Conservation (phyloP, 2,888 invertebrate genomes). For the Catocala sponsa region DNA sequence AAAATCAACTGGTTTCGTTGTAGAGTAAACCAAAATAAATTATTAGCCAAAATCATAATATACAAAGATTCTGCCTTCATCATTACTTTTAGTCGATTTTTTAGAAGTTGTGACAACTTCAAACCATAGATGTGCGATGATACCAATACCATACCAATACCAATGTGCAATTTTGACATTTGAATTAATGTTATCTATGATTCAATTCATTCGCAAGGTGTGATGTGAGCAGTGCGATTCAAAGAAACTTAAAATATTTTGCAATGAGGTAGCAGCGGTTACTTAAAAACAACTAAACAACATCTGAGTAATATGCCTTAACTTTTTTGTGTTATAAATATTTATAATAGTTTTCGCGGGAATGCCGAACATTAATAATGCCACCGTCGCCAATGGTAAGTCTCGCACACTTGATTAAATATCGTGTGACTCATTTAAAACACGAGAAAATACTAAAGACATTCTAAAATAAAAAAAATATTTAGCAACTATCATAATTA, state of each 20-base stretch:
- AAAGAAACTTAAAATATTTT: conserved; percentile 60
- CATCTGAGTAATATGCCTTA: conserved; percentile 83
- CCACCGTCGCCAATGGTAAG: conserved; percentile 82
- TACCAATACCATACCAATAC: conserved; percentile 33
- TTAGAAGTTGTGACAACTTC: background rate
- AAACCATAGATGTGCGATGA: too few species aligned
- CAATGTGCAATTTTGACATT: conserved; percentile 32
- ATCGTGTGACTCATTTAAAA: conserved; percentile 59
- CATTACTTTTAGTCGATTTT: background rate
- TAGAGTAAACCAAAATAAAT: too few species aligned
- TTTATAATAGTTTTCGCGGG: conserved; percentile 69
- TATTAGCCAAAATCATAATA: too few species aligned
- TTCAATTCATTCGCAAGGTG: conserved; percentile 57
- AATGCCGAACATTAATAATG: conserved; percentile 83
- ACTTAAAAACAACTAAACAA: conserved; percentile 60
- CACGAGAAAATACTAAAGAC: conserved; percentile 28
- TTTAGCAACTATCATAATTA: background rate
- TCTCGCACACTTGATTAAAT: conserved; percentile 65
- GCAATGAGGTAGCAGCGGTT: conserved; percentile 82
- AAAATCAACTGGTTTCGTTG: too few species aligned
- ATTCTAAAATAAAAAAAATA: conserved; percentile 4
- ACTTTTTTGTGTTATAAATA: conserved; percentile 72
- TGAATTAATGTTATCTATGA: conserved; percentile 32
- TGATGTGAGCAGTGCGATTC: conserved; percentile 71
- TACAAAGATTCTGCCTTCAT: too few species aligned